Conservation (phyloP, 1,140 invertebrate genomes). For the Hyles euphorbiae region DNA sequence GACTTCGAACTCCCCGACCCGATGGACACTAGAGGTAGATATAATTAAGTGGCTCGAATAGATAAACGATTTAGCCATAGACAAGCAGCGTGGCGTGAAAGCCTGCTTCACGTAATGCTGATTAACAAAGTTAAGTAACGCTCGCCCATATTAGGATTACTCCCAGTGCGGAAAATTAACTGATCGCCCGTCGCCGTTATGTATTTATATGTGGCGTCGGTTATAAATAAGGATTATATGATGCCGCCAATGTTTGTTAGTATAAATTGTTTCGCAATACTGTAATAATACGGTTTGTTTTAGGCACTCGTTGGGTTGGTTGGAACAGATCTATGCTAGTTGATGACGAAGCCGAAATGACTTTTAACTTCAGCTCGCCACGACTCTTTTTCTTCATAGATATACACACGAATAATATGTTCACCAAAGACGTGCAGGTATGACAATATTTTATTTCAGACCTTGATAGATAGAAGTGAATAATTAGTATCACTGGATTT, state of each 20-base stretch:
- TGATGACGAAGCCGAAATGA: conserved; percentile 78
- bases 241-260: too few species aligned
- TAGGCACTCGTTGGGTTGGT: conserved; percentile 91
- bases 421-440: conserved; percentile 84
- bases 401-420: conserved; percentile 86
- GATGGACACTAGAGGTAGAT: conserved; percentile 72
- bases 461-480: too few species aligned
- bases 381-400: conserved; percentile 86
- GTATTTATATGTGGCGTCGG: conserved; percentile 2
- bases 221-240: too few species aligned
- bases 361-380: conserved; percentile 87
- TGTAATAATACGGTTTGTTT: conserved; percentile 19
- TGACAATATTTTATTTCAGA: neutral
- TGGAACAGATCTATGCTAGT: conserved; percentile 84
- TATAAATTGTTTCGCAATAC: too few species aligned
- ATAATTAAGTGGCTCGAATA: neutral
- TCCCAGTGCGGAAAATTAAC: too few species aligned
- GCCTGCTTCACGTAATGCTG: too few species aligned
- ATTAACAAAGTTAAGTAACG: too few species aligned
- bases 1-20: conserved; percentile 75
- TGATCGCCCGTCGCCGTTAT: neutral
- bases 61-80: neutral
- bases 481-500: too few species aligned
- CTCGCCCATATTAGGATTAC: too few species aligned
- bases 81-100: too few species aligned